Evolutionary conservation across 2,113 vertebrate species (phyloP).

Genomic region (Ondatra zibethicus): DNA sequence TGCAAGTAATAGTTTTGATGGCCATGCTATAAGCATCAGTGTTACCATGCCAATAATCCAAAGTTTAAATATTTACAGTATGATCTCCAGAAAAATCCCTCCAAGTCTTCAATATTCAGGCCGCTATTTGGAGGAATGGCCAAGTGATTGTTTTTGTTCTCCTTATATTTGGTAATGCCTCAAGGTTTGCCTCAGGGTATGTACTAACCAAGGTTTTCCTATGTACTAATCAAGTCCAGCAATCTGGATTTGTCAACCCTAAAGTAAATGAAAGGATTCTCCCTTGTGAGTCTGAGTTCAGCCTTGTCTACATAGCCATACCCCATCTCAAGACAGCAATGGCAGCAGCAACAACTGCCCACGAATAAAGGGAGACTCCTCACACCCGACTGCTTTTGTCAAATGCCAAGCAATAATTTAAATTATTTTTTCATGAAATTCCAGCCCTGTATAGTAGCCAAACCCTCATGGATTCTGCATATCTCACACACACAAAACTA

Average conservation of each 20-base stretch:
- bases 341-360: background rate
- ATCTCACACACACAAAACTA: background rate
- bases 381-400: background rate
- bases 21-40: background rate
- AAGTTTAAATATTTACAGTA: background rate
- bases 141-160: background rate
- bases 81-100: background rate
- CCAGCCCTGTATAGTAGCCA: background rate
- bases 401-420: background rate
- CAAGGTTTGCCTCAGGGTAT: background rate
- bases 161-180: background rate
- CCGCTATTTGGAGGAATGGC: background rate
- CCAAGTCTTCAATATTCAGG: background rate
- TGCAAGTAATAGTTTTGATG: background rate
- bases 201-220: background rate
- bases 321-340: background rate
- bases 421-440: background rate
- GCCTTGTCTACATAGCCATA: background rate
- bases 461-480: background rate
- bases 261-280: background rate
- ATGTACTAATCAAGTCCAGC: background rate
- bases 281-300: background rate
- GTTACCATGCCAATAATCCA: background rate
- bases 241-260: background rate
- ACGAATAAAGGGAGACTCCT: accelerated